Evolutionary conservation across 2,797 vertebrate genomes (phyloP), one percentile per base, ranked within the genome.

Genomic region (Sebastes variabilis): DNA sequence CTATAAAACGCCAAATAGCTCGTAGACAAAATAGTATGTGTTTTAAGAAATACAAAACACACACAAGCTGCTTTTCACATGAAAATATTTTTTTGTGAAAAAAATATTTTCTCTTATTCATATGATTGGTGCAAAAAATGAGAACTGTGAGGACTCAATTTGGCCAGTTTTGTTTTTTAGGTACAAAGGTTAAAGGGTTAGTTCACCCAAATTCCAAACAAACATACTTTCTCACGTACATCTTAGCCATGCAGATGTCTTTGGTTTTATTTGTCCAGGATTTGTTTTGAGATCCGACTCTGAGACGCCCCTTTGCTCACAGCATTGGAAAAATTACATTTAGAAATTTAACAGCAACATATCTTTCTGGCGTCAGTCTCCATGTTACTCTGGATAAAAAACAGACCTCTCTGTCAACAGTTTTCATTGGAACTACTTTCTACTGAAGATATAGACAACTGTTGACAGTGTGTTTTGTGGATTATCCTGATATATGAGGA

Each of bases 401-500:
- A 83, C 66, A 80, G 65, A 71, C 22, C 8, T 29, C 27, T 1
- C 10, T 70, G 34, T 71, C 66, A 32, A 56, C 32, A 38, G 12
- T 71, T 65, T 72, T 58, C n/a, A 32, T 14, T n/a, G 7, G 10
- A 60, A 30, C 16, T 18, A 58, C 32, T 52, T 65, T 56, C 18
- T 58, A 29, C 56, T 49, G 11, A 67, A 64, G 36, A 34, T 32
- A 18, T 11, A 20, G 52, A 79, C 60, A 70, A 22, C 66, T 62
- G 69, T 77, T 70, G 54, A 80, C 38, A 18, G 54, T 32, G 66
- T 60, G n/a, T 77, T 60, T 29, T 54, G 25, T 29, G 46, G 27
- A 68, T 61, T 65, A 64, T 67, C 8, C 29, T 68, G 38, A 77
- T 60, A 22, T 58, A 58, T n/a, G 1, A 12, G 8, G 34, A 61